These are phyloP conservation scores for Drosophila murphyi DNA, from an alignment of 1,140 invertebrate species.

Conservation along the genomic window DNA sequence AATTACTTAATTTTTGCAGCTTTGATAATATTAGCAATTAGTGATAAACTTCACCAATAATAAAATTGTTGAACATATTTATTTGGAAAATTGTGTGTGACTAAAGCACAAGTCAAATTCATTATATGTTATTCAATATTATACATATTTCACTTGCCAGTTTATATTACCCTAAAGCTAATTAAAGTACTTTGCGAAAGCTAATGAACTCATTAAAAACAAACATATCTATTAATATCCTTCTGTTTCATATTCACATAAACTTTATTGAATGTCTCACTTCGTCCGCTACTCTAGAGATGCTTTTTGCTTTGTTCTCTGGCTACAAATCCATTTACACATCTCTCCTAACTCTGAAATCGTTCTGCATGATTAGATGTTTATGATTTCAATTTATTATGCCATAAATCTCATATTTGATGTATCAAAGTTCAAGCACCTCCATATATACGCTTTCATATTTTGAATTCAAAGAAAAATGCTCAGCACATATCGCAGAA, in stretches of 20 bases:
- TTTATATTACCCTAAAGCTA: too few species aligned
- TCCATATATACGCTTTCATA: background rate
- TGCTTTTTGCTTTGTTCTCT: background rate
- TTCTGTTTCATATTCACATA: background rate
- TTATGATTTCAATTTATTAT: constrained; percentile 18
- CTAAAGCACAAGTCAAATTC: too few species aligned
- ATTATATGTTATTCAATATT: too few species aligned
- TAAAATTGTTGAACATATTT: background rate
- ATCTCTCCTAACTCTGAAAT: background rate
- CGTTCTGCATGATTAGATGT: background rate
- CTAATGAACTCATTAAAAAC: too few species aligned
- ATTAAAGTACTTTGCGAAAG: too few species aligned
- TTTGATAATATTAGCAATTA: too few species aligned
- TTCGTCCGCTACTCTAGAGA: background rate
- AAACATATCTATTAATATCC: too few species aligned
- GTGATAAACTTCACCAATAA: background rate
- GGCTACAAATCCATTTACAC: background rate
- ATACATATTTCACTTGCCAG: too few species aligned
- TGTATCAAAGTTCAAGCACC: constrained; percentile 1
- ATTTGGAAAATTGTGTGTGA: too few species aligned
- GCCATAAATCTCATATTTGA: constrained; percentile 8
- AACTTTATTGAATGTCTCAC: background rate
- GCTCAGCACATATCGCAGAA: constrained; percentile 12
- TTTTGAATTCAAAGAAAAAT: constrained; percentile 11
- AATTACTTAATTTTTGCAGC: background rate